phyloP scores from a whole-genome alignment of 2,797 vertebrate genomes.

The Tamandua tetradactyla region DNA sequence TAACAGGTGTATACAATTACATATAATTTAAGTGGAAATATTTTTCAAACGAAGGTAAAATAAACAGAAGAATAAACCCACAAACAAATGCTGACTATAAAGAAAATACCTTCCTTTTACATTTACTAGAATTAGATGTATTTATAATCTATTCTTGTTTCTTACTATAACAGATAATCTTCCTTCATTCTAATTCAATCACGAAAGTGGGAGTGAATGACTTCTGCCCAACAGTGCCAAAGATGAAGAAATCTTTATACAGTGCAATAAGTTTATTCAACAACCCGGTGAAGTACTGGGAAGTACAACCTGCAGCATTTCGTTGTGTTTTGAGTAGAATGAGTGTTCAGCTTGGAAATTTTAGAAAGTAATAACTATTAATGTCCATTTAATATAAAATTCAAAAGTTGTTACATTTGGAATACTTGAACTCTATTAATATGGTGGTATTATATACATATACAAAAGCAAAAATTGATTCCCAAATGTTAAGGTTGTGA shows the following conservation, averaged over 20 bases:
- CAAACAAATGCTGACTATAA: background rate
- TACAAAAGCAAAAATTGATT: slow-evolving; percentile 49
- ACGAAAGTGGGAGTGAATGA: slow-evolving; percentile 94
- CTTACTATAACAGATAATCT: slow-evolving; percentile 89
- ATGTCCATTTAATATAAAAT: slow-evolving; percentile 58
- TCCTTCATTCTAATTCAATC: slow-evolving; percentile 96
- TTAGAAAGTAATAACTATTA: slow-evolving; percentile 86
- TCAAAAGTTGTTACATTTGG: slow-evolving; percentile 70
- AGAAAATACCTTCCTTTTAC: background rate
- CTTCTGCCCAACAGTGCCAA: slow-evolving; percentile 90
- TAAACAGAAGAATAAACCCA: slow-evolving; percentile 17
- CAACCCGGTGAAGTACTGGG: slow-evolving; percentile 96
- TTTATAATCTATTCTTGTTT: slow-evolving; percentile 52
- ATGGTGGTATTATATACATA: slow-evolving; percentile 64
- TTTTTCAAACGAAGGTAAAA: slow-evolving; percentile 1
- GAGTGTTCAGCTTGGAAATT: slow-evolving; percentile 95
- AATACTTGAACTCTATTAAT: slow-evolving; percentile 86
- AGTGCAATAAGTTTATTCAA: slow-evolving; percentile 96
- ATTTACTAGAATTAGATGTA: background rate
- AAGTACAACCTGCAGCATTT: slow-evolving; percentile 94
- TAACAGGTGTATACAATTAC: background rate
- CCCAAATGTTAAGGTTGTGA: slow-evolving; percentile 61
- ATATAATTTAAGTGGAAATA: slow-evolving; percentile 55
- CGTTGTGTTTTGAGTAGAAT: slow-evolving; percentile 93
- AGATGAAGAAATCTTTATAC: slow-evolving; percentile 93